These are phyloP conservation scores for Drosophila repleta DNA, from an alignment of 1,140 invertebrate genomes.

Conservation along the genomic window DNA sequence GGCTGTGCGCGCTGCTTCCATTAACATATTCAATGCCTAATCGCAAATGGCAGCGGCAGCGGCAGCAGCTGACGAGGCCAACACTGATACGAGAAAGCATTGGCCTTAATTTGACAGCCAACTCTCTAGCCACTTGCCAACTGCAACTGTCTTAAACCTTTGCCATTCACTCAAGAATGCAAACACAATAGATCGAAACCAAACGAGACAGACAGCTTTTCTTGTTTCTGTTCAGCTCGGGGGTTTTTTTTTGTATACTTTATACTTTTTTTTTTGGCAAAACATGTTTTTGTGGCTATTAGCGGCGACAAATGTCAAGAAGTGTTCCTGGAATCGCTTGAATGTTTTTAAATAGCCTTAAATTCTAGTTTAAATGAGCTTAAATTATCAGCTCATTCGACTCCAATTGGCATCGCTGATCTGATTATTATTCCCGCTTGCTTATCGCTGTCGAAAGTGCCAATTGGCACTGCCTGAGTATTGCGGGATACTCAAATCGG, in stretches of 20 bases:
- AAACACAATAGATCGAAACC: not conserved
- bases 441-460: too few species aligned
- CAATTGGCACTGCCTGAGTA: too few species aligned
- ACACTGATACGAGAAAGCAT: slow-evolving; percentile 42
- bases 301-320: not conserved
- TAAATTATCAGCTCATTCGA: too few species aligned
- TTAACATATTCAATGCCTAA: slow-evolving; percentile 67
- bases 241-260: not conserved
- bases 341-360: not conserved
- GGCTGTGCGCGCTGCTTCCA: slow-evolving; percentile 30
- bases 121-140: slow-evolving; percentile 8
- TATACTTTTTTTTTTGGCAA: not conserved
- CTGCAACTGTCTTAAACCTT: slow-evolving; percentile 65
- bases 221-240: not conserved
- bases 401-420: too few species aligned
- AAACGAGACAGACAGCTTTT: slow-evolving; percentile 4
- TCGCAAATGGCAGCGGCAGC: slow-evolving; percentile 53
- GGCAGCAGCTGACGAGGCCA: slow-evolving; percentile 38
- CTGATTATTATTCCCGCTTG: too few species aligned
- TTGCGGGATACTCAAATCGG: too few species aligned
- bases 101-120: slow-evolving; percentile 64
- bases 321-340: not conserved
- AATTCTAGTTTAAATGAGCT: not conserved
- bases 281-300: not conserved
- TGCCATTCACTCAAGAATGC: slow-evolving; percentile 49